Evolutionary conservation across 2,797 vertebrate genomes (phyloP).

Genomic region (Ctenochaetus hawaiiensis): DNA sequence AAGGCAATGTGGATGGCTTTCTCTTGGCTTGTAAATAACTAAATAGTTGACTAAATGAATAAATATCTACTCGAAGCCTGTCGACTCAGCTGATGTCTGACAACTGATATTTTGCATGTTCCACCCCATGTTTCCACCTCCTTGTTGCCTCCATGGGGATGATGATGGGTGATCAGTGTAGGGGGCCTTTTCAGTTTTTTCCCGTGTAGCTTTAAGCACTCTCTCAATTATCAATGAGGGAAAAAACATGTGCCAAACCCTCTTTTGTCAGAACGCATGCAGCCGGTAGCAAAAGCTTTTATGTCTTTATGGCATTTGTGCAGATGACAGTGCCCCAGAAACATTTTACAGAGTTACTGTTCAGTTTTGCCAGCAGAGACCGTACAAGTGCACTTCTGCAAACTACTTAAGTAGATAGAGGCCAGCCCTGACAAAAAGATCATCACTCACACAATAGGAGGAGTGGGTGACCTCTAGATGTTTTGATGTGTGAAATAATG

Average conservation of each 20-base stretch:
- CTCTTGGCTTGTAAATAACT: constrained; percentile 8
- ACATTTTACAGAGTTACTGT: constrained; percentile 46
- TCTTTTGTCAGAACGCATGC: constrained; percentile 60
- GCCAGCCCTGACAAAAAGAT: constrained; percentile 46
- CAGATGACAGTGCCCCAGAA: constrained; percentile 58
- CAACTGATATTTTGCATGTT: constrained; percentile 37
- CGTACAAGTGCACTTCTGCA: constrained; percentile 38
- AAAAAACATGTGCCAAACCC: constrained; percentile 58
- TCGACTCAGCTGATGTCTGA: constrained; percentile 47
- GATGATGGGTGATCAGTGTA: constrained; percentile 26
- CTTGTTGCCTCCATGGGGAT: constrained; percentile 26
- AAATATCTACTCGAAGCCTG: constrained; percentile 25
- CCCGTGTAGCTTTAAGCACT: constrained; percentile 59
- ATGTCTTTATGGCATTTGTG: constrained; percentile 67
- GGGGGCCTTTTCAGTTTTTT: constrained; percentile 32
- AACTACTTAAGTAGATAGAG: constrained; percentile 51
- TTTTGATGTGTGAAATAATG: constrained; percentile 72
- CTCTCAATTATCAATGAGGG: constrained; percentile 60
- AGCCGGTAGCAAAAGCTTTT: constrained; percentile 63
- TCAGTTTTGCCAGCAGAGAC: constrained; percentile 37
- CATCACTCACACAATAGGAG: constrained; percentile 34
- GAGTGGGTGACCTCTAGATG: constrained; percentile 60
- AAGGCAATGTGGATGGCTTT: constrained; percentile 4
- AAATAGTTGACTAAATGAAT: constrained; percentile 26
- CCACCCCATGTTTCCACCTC: constrained; percentile 2